Base-by-base conservation (phyloP, 1,140 invertebrate genomes). In the Reticulitermes speratus region DNA sequence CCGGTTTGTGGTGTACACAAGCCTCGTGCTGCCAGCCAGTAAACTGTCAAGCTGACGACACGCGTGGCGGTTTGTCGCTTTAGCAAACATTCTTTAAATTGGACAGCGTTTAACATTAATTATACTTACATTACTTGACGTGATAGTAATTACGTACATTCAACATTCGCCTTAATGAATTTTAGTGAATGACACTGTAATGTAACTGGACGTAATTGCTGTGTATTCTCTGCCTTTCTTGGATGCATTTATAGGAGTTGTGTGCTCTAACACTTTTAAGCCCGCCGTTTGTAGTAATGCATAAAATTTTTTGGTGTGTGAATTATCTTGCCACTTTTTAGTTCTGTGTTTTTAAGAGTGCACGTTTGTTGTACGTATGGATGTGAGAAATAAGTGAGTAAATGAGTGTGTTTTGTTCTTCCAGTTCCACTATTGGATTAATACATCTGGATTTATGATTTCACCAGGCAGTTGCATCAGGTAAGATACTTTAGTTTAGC, bases 21-120 rank as follows among this genome's bases (percentile, higher is more conserved):
- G 65, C n/a, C 65, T 75, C 65, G 65, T 75, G 65, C 65, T 75
- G n/a, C 65, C 59, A 75, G 65, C 25, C 65, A 75, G 65, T 75
- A 2, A 75, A 75, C 65, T 75, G 65, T 75, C 65, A n/a, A 75
- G 65, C 65, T 30, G 25, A 75, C 14, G n/a, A 75, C 65, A 75
- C 65, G 65, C 65, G 65, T 75, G 25, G 65, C 14, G n/a, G 5
- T n/a, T 2, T 3, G 0, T 30, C 9, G 65, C 65, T 8, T 75
- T 5, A 12, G 65, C 11, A 30, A 30, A 30, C 65, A 14, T 8
- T n/a, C 65, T 25, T 75, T 25, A 75, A 75, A 75, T 30, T 75
- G n/a, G 65, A 25, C 65, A 75, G 59, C 59, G 25, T 65, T 65
- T 65, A 65, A 75, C n/a, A 75, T 75, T 30, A 75, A 75, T 75